Percentiles rank a stretch among this genome's conserved stretches.
Evolutionary conservation across 2,888 invertebrate species (phyloP).

Genomic region (Ophioninae sp.): DNA sequence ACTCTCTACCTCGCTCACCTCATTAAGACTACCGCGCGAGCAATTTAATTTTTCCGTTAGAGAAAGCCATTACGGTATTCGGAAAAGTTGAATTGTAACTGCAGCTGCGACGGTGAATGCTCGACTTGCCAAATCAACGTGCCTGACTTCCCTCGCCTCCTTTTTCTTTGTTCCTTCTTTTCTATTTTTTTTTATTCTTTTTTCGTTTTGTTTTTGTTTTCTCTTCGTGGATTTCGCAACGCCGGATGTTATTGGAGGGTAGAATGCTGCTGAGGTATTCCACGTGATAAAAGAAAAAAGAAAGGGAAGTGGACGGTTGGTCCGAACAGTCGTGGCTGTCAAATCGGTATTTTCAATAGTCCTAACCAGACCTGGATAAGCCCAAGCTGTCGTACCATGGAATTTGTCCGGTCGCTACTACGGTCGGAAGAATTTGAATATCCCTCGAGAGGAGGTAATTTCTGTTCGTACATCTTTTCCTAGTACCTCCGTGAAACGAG

Average conservation of each 20-base stretch:
- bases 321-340: conserved; percentile 68
- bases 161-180: no score
- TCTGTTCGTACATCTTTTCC: conserved; percentile 44
- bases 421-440: conserved; percentile 79
- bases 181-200: neutral
- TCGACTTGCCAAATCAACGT: conserved; percentile 2
- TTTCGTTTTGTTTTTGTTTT: neutral
- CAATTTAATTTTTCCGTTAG: conserved; percentile 64
- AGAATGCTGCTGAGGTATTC: conserved; percentile 14
- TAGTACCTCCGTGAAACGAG: conserved; percentile 44
- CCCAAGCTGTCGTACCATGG: conserved; percentile 49
- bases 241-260: neutral
- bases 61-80: conserved; percentile 52
- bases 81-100: conserved; percentile 48
- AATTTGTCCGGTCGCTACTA: conserved; percentile 65
- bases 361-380: conserved; percentile 43
- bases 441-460: conserved; percentile 50
- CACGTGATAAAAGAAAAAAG: neutral
- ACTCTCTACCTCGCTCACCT: conserved; percentile 33
- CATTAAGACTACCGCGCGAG: conserved; percentile 53
- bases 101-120: conserved; percentile 23
- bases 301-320: conserved; percentile 22
- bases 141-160: no score
- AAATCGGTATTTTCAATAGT: conserved; percentile 80
- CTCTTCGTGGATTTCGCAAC: neutral